Conservation (phyloP, 2,888 invertebrate species). For the Thysanoteuthis rhombus region DNA sequence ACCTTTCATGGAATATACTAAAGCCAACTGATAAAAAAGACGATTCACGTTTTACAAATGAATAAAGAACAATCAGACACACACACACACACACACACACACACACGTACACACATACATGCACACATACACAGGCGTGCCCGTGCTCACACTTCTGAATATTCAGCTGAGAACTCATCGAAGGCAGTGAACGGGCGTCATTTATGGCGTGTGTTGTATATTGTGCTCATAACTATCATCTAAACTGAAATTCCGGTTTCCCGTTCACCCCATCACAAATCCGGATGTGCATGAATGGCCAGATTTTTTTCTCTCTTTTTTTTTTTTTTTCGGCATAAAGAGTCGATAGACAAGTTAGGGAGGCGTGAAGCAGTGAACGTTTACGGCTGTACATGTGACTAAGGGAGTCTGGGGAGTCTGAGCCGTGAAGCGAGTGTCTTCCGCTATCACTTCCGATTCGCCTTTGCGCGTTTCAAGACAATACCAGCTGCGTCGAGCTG, state of each 20-base stretch:
- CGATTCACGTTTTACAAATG: no score
- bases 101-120: background rate
- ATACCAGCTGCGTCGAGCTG: background rate
- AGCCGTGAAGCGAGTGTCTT: background rate
- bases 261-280: background rate
- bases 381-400: background rate
- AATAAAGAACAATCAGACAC: no score
- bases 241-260: background rate
- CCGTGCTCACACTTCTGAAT: background rate
- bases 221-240: background rate
- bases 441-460: background rate
- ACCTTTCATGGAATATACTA: no score
- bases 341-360: background rate
- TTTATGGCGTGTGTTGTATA: background rate
- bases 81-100: background rate
- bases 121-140: background rate
- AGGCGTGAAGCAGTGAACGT: background rate
- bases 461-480: background rate
- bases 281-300: background rate
- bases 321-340: background rate
- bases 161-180: background rate
- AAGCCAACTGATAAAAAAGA: no score
- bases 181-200: background rate
- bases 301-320: background rate
- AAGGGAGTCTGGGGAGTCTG: background rate